These are phyloP conservation scores for Lasioglossum leucozonium DNA, from an alignment of 2,888 invertebrate genomes.

Conservation along the genomic window DNA sequence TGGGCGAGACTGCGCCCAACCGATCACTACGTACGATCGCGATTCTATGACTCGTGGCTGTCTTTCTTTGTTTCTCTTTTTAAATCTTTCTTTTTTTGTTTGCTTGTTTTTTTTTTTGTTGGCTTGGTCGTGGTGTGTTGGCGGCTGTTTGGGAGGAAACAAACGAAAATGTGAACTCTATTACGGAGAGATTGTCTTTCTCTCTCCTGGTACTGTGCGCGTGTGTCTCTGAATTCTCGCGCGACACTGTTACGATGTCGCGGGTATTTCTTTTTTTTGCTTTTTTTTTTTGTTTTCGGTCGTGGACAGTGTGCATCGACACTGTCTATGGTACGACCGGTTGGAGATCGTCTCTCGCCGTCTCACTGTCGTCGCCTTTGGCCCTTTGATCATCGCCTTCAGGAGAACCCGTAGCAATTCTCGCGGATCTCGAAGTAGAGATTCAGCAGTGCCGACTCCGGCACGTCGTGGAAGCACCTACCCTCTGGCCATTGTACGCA, in stretches of 20 bases:
- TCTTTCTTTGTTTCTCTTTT: conserved; percentile 23
- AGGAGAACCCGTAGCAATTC: conserved; percentile 82
- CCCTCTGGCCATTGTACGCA: conserved; percentile 97
- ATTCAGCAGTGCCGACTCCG: conserved; percentile 82
- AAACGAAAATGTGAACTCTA: conserved; percentile 61
- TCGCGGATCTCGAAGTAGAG: conserved; percentile 82
- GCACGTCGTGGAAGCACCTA: conserved; percentile 86
- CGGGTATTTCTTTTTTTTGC: not conserved
- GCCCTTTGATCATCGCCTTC: conserved; percentile 74
- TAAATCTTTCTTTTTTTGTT: conserved; percentile 5
- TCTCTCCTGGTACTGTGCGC: not conserved
- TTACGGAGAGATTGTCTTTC: not conserved
- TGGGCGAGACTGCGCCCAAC: conserved; percentile 14
- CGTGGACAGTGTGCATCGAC: conserved; percentile 10
- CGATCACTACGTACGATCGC: not conserved
- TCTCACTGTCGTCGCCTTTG: conserved; percentile 75
- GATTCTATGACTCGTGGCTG: conserved; percentile 57
- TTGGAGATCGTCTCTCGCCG: conserved; percentile 54
- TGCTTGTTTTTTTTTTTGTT: conserved; percentile 69
- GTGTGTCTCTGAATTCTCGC: not conserved
- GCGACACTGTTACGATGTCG: not conserved
- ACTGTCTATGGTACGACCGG: conserved; percentile 37
- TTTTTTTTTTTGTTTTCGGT: not conserved
- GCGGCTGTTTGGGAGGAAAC: conserved; percentile 77
- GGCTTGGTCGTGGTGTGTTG: conserved; percentile 84